Conservation (phyloP, 37 sponge, comb jelly and placozoan species). For the Spongilla lacustris region DNA sequence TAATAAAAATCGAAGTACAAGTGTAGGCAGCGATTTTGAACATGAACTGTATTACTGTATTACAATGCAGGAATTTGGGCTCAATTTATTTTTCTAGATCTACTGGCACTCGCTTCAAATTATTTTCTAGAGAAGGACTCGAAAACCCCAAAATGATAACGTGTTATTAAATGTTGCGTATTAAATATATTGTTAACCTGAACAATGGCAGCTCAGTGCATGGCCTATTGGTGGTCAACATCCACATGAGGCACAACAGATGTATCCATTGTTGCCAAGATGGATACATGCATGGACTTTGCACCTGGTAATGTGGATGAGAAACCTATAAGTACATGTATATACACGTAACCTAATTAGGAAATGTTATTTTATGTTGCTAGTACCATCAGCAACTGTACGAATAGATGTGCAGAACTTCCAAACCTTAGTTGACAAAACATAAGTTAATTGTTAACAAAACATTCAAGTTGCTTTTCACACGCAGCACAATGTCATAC, state of each 20-base stretch:
- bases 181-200: not conserved
- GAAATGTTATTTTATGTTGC: slow-evolving; percentile 1
- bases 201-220: slow-evolving; percentile 1
- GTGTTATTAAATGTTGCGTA: not conserved
- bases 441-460: slow-evolving; percentile 1
- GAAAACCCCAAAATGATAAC: not conserved
- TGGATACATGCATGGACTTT: not conserved
- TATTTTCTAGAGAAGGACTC: not conserved
- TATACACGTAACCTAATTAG: not conserved
- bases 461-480: not conserved
- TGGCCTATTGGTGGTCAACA: not conserved
- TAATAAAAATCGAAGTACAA: slow-evolving; percentile 1
- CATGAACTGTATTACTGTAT: slow-evolving; percentile 1
- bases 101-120: not conserved
- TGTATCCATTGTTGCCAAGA: not conserved
- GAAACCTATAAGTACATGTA: not conserved
- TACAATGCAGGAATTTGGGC: not conserved
- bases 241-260: not conserved
- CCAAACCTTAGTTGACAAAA: not conserved
- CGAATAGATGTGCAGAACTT: not conserved
- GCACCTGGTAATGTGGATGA: not conserved
- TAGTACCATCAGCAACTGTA: slow-evolving; percentile 1
- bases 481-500: slow-evolving; percentile 1
- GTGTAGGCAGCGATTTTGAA: not conserved
- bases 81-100: slow-evolving; percentile 1